Conservation (phyloP, 1,140 invertebrate genomes). For the Pentalonia nigronervosa region DNA sequence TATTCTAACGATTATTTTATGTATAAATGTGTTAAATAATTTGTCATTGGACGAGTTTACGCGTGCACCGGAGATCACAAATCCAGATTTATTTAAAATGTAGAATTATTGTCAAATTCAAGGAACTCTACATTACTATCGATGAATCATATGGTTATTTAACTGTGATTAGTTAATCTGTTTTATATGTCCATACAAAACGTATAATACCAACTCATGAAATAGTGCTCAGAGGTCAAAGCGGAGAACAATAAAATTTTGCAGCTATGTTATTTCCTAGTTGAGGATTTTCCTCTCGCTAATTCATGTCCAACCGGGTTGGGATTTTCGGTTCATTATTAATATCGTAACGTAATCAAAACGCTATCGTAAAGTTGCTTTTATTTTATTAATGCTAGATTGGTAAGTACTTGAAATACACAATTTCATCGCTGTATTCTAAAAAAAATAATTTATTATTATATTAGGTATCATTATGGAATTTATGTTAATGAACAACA, state of each 20-base stretch:
- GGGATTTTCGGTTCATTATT: background rate
- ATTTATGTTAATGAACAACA: background rate
- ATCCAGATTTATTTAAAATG: background rate
- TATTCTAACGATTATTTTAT: background rate
- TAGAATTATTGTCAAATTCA: slow-evolving; percentile 4
- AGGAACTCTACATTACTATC: background rate
- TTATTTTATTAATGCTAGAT: background rate
- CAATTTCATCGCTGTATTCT: background rate
- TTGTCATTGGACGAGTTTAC: background rate
- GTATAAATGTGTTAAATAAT: background rate
- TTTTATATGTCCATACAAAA: background rate
- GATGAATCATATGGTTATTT: background rate
- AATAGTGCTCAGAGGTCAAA: background rate
- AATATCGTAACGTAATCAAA: background rate
- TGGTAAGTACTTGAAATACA: background rate
- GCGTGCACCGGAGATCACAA: background rate
- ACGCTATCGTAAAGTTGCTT: background rate
- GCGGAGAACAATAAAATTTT: background rate
- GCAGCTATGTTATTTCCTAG: background rate
- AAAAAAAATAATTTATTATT: background rate
- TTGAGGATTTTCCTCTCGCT: background rate
- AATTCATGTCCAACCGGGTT: background rate
- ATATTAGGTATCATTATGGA: background rate
- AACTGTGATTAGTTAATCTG: background rate
- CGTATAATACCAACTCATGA: background rate